Evolutionary conservation across 2,888 invertebrate genomes (phyloP), one percentile per base, ranked within the genome.

Genomic region (Acronicta aceris): DNA sequence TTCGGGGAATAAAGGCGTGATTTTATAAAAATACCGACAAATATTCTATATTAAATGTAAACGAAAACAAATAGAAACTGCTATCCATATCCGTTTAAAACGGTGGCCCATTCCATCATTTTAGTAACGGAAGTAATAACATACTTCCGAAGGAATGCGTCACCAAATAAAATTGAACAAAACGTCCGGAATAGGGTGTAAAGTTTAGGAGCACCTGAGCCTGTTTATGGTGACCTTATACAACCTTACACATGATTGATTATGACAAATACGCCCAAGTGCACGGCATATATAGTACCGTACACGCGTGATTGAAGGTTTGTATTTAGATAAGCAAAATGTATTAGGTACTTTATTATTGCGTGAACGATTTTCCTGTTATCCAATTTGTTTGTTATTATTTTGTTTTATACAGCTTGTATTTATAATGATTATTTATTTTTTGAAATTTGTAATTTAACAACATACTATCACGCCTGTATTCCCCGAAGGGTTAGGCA

Each of bases 211-310:
- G 78, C 74, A 83, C 81, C 82, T 82, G 84, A 64, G 62, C 67
- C 69, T 61, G 57, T 70, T 61, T 59, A 60, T 67, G 68, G 74
- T 84, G 89, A 85, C 88, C 88, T 91, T 87, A 82, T 71, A 63
- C 10, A 85, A 85, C 88, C 88, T 91, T 87, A 82, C 71, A 63
- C 10, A 85, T 92, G 92, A 93, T 92, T 85, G 92, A 93, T 92
- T 83, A 86, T 85, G 91, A 91, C 89, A 89, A 86, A 89, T 87
- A 84, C 77, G 79, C 78, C 52, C 76, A 79, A 74, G 80, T 76
- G 81, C 78, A 65, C 46, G 60, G 63, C 62, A 52, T 64, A 59
- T 64, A 65, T 51, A 56, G 53, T 60, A 74, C 77, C 71, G 81
- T 86, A 84, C 81, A 78, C 76, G 68, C 75, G 69, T 68, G 74